Conservation (phyloP, 2,113 vertebrate genomes). For the Elachura formosa region DNA sequence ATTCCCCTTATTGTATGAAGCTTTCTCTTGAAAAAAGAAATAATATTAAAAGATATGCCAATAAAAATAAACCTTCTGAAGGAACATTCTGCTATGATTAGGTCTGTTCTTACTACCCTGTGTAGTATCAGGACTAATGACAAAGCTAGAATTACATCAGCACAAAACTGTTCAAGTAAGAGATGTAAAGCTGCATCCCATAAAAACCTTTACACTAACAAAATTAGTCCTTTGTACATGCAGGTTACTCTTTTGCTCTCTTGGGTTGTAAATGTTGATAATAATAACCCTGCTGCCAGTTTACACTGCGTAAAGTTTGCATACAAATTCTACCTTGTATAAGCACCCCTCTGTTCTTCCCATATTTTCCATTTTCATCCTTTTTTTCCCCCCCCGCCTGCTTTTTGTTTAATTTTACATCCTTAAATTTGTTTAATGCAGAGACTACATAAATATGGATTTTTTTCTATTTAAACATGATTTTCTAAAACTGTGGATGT, state of each 20-base stretch:
- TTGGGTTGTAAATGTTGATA: background rate
- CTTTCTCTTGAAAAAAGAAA: background rate
- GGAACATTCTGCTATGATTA: background rate
- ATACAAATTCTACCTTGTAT: background rate
- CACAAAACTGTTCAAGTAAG: background rate
- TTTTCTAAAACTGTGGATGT: background rate
- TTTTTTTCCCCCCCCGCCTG: too few relatives aligned
- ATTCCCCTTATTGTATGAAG: background rate
- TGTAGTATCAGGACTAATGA: background rate
- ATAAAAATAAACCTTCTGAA: background rate
- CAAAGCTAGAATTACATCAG: background rate
- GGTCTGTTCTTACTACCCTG: background rate
- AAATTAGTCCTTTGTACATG: background rate
- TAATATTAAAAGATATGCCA: background rate
- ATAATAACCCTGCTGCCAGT: background rate
- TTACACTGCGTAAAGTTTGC: background rate
- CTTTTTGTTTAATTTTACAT: background rate
- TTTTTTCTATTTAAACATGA: background rate
- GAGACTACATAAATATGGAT: background rate
- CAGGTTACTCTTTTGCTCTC: background rate
- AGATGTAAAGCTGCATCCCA: background rate
- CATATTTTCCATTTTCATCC: background rate
- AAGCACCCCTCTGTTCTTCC: background rate
- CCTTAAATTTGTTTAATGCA: background rate
- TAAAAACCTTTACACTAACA: background rate